Base-by-base conservation (phyloP, 2,113 vertebrate genomes). In the Xerus inauris region DNA sequence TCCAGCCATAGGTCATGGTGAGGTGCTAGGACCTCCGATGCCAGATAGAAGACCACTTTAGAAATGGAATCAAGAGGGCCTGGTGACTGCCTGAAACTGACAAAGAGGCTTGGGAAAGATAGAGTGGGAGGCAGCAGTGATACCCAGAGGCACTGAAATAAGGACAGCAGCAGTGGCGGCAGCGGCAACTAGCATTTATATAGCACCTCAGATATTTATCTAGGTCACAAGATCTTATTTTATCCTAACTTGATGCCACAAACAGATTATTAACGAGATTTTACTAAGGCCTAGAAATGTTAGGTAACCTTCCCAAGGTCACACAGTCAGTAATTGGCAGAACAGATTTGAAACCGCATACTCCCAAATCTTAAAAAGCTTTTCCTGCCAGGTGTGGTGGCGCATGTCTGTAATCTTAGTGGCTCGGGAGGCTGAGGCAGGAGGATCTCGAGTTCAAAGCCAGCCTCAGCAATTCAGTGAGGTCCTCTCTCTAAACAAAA, bases 261-360 rank as follows among this genome's bases (percentile, higher is more conserved):
- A 47, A 14, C 28, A 30, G 82, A 16, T 76, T 47, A 87, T 28
- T 47, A 69, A 59, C 5, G 84, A 57, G 57, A 71, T 91, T 92
- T 87, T 75, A 88, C 42, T 38, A 51, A 93, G 87, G 57, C 30
- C 96, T 49, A 76, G 77, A 87, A n/a, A 42, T 83, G 57, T 8
- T 83, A 54, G 75, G 35, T 65, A 72, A 51, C 4, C 62, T 83
- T n/a, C 17, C 40, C 22, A 3, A 86, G 75, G 73, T 81, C 77
- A 93, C 47, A 79, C 3, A 76, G 30, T 38, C 32, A 77, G 32
- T 77, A 73, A 88, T 8, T 20, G 9, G 42, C 54, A 89, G 26
- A 89, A 26, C n/a, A 89, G 32, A 82, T 79, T 24, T 79, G 28
- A 85, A 89, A 77, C 12, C 40, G 40, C 5, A 20, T 30, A 9